Percentiles rank a stretch among this genome's conserved stretches.
Evolutionary conservation across 2,113 vertebrate species (phyloP).

Genomic region (Leucosticte australis): DNA sequence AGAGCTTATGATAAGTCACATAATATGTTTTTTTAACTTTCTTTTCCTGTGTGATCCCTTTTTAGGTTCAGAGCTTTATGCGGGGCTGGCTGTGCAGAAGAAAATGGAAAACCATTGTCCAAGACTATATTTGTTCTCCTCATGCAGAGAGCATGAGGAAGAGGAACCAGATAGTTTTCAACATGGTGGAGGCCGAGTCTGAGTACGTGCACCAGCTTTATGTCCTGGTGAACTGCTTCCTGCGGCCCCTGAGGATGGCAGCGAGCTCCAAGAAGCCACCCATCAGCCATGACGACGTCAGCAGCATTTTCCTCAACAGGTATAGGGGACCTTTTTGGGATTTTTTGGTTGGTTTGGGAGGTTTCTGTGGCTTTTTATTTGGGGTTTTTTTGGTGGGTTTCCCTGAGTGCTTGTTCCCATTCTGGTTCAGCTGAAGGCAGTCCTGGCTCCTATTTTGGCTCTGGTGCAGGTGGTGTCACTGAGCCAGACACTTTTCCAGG

Average conservation of each 20-base stretch:
- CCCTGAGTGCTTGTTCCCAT: neutral
- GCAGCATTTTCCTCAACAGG: slow-evolving; percentile 99
- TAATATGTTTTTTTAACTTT: neutral
- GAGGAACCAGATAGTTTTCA: slow-evolving; percentile 98
- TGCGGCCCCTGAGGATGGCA: slow-evolving; percentile 94
- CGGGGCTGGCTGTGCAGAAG: slow-evolving; percentile 95
- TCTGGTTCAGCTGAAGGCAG: neutral
- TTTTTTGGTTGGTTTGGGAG: neutral
- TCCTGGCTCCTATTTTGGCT: neutral
- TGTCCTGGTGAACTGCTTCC: slow-evolving; percentile 93
- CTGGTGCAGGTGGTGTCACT: neutral
- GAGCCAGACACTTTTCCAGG: neutral
- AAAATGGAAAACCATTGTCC: slow-evolving; percentile 99
- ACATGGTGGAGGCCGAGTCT: slow-evolving; percentile 97
- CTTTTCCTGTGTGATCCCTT: neutral
- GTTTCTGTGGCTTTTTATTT: neutral
- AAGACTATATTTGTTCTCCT: slow-evolving; percentile 99
- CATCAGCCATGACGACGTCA: slow-evolving; percentile 94
- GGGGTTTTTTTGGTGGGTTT: neutral
- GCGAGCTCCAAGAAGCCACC: slow-evolving; percentile 98
- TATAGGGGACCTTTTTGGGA: slow-evolving; percentile 6
- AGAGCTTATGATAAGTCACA: neutral
- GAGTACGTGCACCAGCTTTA: slow-evolving; percentile 97
- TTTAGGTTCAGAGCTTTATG: slow-evolving; percentile 98
- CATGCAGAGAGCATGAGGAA: slow-evolving; percentile 99